Conservation (phyloP, 2,797 vertebrate species). For the Cynopterus sphinx region DNA sequence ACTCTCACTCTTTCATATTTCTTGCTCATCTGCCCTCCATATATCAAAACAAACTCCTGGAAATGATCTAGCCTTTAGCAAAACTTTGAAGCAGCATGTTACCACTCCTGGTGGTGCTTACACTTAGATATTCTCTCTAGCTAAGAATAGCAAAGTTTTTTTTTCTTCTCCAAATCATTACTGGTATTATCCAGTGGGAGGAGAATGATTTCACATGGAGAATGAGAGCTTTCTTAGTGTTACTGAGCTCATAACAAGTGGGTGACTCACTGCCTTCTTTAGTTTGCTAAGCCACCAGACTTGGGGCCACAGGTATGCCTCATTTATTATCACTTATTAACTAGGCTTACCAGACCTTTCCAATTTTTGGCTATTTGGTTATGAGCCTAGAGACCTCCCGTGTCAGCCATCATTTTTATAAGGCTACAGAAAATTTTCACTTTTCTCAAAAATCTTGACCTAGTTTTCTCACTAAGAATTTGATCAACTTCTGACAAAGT, state of each 20-base stretch:
- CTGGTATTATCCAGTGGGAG: background rate
- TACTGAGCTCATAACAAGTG: background rate
- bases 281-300: background rate
- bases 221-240: background rate
- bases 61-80: background rate
- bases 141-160: background rate
- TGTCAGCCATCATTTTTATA: background rate
- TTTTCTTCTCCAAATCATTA: background rate
- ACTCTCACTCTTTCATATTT: background rate
- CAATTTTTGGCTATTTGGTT: background rate
- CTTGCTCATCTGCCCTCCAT: background rate
- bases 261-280: background rate
- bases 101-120: background rate
- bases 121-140: background rate
- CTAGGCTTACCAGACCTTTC: background rate
- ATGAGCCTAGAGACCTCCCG: background rate
- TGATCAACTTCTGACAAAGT: background rate
- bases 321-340: background rate
- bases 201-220: background rate
- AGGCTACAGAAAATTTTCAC: background rate
- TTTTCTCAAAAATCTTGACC: background rate
- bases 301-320: background rate
- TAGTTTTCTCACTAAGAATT: background rate
- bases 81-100: background rate
- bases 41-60: background rate